Percentiles rank a stretch among this genome's conserved stretches.
Conservation (phyloP, 2,113 vertebrate species). For the Ceyx melanurus region DNA sequence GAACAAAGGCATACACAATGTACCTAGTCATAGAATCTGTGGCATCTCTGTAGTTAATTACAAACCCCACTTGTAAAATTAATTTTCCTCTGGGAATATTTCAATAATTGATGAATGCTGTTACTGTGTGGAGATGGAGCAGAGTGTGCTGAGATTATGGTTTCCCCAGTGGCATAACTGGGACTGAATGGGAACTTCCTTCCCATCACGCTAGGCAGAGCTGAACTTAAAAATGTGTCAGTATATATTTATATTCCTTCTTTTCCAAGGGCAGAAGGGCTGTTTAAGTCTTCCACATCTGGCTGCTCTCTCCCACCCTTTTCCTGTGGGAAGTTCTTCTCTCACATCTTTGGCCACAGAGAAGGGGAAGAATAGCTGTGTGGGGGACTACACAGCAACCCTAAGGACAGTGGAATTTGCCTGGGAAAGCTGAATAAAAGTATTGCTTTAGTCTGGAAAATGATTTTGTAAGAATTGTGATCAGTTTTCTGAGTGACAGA, state of each 20-base stretch:
- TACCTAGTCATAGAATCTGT: background rate
- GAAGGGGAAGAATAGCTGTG: conserved; percentile 50
- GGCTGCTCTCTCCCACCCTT: conserved; percentile 59
- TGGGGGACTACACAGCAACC: conserved; percentile 13
- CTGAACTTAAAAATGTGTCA: conserved; percentile 45
- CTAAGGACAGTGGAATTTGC: conserved; percentile 55
- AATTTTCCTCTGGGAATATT: background rate
- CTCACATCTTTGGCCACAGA: background rate
- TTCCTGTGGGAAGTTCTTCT: conserved; percentile 67
- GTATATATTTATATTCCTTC: conserved; percentile 54
- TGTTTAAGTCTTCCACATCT: conserved; percentile 63
- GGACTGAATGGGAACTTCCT: conserved; percentile 14
- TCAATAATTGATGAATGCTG: conserved; percentile 16
- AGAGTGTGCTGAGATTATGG: conserved; percentile 25
- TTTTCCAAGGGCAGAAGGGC: conserved; percentile 49
- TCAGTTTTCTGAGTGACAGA: background rate
- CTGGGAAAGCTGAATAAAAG: conserved; percentile 49
- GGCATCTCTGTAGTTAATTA: background rate
- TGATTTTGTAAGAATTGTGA: background rate
- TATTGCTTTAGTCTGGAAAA: background rate
- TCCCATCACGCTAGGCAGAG: background rate
- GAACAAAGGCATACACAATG: background rate
- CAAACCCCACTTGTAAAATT: background rate
- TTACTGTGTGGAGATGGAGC: background rate
- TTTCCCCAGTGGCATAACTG: conserved; percentile 29